These are phyloP conservation scores for Mus spicilegus DNA, from an alignment of 2,113 vertebrate genomes.

Conservation along the genomic window DNA sequence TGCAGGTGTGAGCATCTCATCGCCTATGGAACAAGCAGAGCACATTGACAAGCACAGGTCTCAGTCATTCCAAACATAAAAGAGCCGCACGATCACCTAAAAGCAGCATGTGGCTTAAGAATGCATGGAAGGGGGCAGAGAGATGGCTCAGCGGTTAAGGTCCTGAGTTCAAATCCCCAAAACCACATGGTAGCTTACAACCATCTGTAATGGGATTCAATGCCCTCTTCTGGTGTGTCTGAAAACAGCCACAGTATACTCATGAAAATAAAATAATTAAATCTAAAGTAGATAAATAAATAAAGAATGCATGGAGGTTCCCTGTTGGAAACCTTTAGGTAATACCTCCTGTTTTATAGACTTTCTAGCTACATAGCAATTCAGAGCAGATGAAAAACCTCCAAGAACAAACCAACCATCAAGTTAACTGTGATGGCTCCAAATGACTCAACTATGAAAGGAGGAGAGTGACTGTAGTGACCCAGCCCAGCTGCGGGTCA, in stretches of 20 bases:
- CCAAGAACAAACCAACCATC: neutral
- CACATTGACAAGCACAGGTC: neutral
- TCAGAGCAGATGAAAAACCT: conserved; percentile 14
- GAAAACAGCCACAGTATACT: no score
- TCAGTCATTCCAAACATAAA: neutral
- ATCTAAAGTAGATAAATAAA: no score
- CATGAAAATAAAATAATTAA: no score
- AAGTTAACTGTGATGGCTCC: conserved; percentile 6
- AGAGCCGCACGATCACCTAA: neutral
- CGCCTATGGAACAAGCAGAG: neutral
- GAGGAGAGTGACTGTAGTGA: neutral
- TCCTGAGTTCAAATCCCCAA: no score
- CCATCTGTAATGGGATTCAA: no score
- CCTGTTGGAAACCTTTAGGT: neutral
- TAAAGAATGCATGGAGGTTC: neutral
- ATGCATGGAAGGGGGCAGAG: neutral
- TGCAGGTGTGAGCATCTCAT: neutral
- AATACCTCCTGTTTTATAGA: neutral
- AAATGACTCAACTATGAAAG: neutral
- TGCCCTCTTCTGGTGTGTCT: no score
- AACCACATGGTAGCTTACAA: no score
- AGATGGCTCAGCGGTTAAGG: no score
- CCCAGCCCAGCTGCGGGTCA: neutral
- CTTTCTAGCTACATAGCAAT: neutral
- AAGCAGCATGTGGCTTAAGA: conserved; percentile 4